phyloP scores from a whole-genome alignment of 2,888 invertebrate species.

The Agrotis puta region DNA sequence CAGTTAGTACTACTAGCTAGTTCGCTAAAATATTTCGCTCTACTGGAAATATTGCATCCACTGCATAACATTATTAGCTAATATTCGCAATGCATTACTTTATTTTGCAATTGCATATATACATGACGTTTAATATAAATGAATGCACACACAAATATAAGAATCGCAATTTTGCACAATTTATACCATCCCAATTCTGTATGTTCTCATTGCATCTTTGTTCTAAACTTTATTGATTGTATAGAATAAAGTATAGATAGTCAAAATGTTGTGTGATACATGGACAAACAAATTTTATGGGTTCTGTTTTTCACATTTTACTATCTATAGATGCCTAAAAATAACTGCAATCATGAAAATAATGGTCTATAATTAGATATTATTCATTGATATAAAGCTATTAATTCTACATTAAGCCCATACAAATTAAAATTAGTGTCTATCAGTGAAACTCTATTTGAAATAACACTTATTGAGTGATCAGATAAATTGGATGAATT shows the following conservation, averaged over 20 bases:
- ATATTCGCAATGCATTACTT: constrained; percentile 1
- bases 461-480: neutral
- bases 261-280: neutral
- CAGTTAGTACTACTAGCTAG: constrained; percentile 1
- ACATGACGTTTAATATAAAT: too few relatives aligned
- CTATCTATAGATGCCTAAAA: neutral
- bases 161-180: too few relatives aligned
- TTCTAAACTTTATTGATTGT: too few relatives aligned
- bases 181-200: too few relatives aligned
- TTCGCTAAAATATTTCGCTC: constrained; percentile 9
- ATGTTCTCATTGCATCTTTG: too few relatives aligned
- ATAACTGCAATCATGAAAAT: neutral
- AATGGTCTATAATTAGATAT: neutral
- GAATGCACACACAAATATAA: too few relatives aligned
- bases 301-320: neutral
- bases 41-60: neutral
- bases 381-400: neutral
- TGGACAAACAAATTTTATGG: neutral
- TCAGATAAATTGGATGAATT: neutral
- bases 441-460: neutral
- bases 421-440: neutral
- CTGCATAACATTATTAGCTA: constrained; percentile 2
- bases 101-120: neutral
- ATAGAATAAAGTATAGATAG: neutral
- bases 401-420: neutral